Conservation (phyloP, 2,888 invertebrate genomes). For the Rhogogaster chlorosoma region DNA sequence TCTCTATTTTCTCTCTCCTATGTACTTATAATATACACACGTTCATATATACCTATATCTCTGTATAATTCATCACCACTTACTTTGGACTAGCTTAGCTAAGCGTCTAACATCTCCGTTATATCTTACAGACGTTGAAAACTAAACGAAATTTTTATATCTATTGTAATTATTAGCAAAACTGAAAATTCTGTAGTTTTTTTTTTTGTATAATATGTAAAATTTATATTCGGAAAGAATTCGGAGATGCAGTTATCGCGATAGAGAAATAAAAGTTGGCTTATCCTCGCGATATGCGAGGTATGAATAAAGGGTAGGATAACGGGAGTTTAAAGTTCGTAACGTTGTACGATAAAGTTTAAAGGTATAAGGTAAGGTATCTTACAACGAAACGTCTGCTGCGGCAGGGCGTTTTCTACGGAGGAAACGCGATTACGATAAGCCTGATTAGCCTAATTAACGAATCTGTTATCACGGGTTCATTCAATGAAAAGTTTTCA, state of each 20-base stretch:
- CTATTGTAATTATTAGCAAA: no score
- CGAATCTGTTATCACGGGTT: constrained; percentile 3
- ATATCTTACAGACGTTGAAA: background rate
- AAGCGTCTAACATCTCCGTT: constrained; percentile 3
- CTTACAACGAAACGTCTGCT: constrained; percentile 10
- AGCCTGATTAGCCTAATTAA: constrained; percentile 10
- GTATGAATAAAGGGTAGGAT: constrained; percentile 10
- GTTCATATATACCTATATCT: background rate
- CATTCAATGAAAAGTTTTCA: background rate
- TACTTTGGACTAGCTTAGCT: background rate
- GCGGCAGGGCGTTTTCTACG: background rate
- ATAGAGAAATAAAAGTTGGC: background rate
- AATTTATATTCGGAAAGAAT: no score
- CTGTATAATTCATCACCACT: background rate
- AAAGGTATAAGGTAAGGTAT: background rate
- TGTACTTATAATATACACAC: background rate
- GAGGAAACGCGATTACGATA: background rate
- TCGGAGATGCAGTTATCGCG: background rate
- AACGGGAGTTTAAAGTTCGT: constrained; percentile 18
- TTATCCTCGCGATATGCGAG: background rate
- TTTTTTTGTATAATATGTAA: no score
- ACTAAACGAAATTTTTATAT: background rate
- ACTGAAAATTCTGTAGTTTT: no score
- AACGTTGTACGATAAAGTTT: constrained; percentile 7
- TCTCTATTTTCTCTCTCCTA: background rate